Evolutionary conservation across 2,888 invertebrate species (phyloP).

Genomic region (Liodrosophila aerea): DNA sequence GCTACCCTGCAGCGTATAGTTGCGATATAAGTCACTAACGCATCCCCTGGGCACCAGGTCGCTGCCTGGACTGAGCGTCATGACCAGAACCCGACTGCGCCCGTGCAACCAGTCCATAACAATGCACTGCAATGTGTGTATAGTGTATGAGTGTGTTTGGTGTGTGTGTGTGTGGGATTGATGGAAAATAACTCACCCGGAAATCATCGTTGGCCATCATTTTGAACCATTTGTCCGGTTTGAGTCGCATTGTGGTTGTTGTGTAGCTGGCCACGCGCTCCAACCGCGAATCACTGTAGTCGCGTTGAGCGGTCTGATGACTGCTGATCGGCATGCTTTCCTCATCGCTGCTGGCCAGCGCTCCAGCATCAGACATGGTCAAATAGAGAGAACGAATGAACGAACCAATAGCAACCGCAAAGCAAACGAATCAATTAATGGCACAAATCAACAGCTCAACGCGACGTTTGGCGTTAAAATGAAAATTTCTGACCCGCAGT

Average conservation of each 20-base stretch:
- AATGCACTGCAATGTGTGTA: slow-evolving; percentile 72
- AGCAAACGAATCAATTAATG: slow-evolving; percentile 52
- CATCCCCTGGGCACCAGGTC: slow-evolving; percentile 82
- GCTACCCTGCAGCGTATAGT: slow-evolving; percentile 52
- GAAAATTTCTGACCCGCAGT: slow-evolving; percentile 51
- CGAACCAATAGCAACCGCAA: slow-evolving; percentile 39
- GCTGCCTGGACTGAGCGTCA: slow-evolving; percentile 82
- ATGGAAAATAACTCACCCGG: slow-evolving; percentile 84
- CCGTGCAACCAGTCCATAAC: slow-evolving; percentile 82
- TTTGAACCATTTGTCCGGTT: slow-evolving; percentile 93
- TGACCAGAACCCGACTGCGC: slow-evolving; percentile 81
- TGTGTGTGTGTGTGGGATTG: not conserved
- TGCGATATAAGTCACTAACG: slow-evolving; percentile 81
- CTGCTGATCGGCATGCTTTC: slow-evolving; percentile 36
- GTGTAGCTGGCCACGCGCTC: slow-evolving; percentile 91
- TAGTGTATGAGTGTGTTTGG: slow-evolving; percentile 1
- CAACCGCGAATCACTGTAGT: slow-evolving; percentile 86
- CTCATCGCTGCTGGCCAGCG: slow-evolving; percentile 61
- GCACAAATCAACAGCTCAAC: slow-evolving; percentile 56
- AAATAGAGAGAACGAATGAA: not conserved
- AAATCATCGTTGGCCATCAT: slow-evolving; percentile 88
- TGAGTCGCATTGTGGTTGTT: slow-evolving; percentile 88
- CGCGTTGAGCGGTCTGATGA: slow-evolving; percentile 40
- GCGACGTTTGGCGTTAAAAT: slow-evolving; percentile 61
- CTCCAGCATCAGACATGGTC: not conserved